Percentiles rank a stretch among this genome's conserved stretches.
Conservation (phyloP, 2,113 vertebrate species). For the Chelonoidis abingdonii region DNA sequence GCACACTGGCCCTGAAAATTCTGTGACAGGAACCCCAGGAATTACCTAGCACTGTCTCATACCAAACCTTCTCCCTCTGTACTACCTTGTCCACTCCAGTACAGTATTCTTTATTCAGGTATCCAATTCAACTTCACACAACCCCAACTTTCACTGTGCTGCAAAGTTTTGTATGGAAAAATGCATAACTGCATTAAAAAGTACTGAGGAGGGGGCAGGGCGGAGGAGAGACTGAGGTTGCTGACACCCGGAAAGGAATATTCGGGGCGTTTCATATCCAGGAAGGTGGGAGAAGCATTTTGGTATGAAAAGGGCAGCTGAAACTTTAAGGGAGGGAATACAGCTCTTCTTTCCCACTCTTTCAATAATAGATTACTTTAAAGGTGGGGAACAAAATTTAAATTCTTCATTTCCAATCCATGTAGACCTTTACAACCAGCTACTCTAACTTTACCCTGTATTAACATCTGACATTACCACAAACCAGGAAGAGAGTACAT, state of each 20-base stretch:
- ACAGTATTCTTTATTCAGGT: background rate
- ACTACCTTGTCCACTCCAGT: background rate
- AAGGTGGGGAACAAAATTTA: background rate
- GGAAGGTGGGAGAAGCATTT: background rate
- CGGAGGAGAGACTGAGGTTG: fast-evolving
- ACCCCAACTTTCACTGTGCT: background rate
- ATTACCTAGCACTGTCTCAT: background rate
- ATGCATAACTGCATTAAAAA: background rate
- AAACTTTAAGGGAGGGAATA: background rate
- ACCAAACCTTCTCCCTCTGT: background rate
- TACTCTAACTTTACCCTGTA: background rate
- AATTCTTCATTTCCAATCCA: background rate
- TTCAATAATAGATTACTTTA: background rate
- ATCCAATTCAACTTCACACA: fast-evolving
- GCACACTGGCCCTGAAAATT: background rate
- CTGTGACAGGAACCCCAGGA: background rate
- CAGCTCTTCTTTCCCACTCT: background rate
- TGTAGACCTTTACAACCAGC: background rate
- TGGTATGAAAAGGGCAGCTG: background rate
- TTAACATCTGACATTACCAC: background rate
- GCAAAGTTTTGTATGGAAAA: background rate
- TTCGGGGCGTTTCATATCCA: background rate
- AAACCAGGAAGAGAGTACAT: background rate
- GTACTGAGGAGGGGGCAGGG: background rate
- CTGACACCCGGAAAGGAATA: background rate